Base-by-base conservation (phyloP, 1,140 invertebrate species). In the Pseudomyrmex dendroicus region DNA sequence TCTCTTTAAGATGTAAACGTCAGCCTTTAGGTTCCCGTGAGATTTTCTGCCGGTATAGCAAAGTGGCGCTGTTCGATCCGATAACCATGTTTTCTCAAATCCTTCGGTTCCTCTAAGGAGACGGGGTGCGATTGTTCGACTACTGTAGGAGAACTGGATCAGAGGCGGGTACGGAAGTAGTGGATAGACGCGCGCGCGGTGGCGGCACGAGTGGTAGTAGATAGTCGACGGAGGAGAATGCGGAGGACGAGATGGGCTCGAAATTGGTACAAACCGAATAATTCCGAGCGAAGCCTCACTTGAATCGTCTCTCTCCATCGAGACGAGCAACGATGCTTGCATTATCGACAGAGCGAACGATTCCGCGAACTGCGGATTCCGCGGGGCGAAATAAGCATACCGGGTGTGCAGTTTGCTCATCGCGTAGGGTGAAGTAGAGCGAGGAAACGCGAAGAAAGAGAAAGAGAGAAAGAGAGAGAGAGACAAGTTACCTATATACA, bases 201-300 rank as follows among this genome's bases (percentile, higher is more conserved):
- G 17, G 44, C 46, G 76, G 64, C 74, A 48, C 54, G 70, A 80
- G 76, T 80, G 54, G 54, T 50, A 13, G 74, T 68, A 78, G 64
- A 52, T 52, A 52, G 35, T 77, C 73, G 73, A 48, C 17, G 52
- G 62, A 56, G 82, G 48, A 48, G 44, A 22, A 67, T 15, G 66
- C 64, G 35, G 57, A 66, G 67, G 61, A 84, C 66, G 84, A 84
- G 86, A 89, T 84, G 77, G 80, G 84, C 83, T 82, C 76, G 85
- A 90, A 91, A 91, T 91, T 90, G 90, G 85, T 86, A 86, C 73
- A 83, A 86, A 87, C 82, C 84, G 89, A 89, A 91, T 89, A 89
- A 88, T 90, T 91, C 84, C 77, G 12, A 83, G 22, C 67, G 84
- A 89, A 72, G 67, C 83, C 66, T 78, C 80, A 82, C 66, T 73